Conservation (phyloP, 2,888 invertebrate genomes). For the Hemistola chrysoprasaria region DNA sequence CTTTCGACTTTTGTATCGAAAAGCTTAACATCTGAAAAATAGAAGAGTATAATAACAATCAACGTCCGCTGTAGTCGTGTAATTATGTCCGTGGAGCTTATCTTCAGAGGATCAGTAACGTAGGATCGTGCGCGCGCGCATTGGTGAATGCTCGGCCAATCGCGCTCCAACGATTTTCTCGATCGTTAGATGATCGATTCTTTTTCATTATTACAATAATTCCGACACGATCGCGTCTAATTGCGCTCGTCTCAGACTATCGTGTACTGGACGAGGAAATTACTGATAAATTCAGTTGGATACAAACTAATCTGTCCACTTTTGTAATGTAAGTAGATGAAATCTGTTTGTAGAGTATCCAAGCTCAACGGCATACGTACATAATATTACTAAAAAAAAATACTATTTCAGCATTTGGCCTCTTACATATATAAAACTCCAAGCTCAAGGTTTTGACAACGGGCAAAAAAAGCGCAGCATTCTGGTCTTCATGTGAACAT, state of each 20-base stretch:
- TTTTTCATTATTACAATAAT: constrained; percentile 82
- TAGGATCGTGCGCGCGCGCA: constrained; percentile 66
- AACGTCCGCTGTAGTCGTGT: constrained; percentile 58
- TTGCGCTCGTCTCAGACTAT: constrained; percentile 72
- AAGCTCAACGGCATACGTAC: too few relatives aligned
- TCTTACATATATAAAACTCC: too few relatives aligned
- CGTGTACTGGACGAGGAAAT: constrained; percentile 58
- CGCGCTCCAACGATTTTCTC: constrained; percentile 53
- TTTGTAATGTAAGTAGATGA: too few relatives aligned
- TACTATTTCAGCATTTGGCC: too few relatives aligned
- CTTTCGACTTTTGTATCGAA: constrained; percentile 43
- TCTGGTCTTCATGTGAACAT: too few relatives aligned
- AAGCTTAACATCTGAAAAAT: constrained; percentile 67
- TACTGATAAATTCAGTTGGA: constrained; percentile 57
- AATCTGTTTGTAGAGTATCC: constrained; percentile 34
- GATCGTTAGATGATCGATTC: constrained; percentile 72
- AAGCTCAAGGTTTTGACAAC: too few relatives aligned
- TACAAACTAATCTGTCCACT: constrained; percentile 17
- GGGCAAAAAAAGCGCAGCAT: too few relatives aligned
- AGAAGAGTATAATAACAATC: constrained; percentile 61
- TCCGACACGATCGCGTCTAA: constrained; percentile 76
- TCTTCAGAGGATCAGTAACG: constrained; percentile 63
- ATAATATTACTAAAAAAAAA: too few relatives aligned
- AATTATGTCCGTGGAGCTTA: constrained; percentile 60
- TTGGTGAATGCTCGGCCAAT: constrained; percentile 74